Conservation (phyloP, 2,888 invertebrate species). For the Gymnocheta viridis region DNA sequence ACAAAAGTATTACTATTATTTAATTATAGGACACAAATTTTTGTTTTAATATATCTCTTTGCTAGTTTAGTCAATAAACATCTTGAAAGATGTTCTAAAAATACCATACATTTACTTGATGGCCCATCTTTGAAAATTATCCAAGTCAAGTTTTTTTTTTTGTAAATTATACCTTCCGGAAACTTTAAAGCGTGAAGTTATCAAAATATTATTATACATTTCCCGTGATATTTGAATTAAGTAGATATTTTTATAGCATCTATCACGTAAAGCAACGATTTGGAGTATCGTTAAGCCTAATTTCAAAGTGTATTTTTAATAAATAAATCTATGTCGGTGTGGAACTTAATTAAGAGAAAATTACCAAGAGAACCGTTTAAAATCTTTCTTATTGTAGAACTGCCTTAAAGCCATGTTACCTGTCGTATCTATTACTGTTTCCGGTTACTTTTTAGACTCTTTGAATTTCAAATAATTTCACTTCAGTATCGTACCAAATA, state of each 20-base stretch:
- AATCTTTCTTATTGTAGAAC: neutral
- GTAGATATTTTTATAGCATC: too few species aligned
- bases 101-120: neutral
- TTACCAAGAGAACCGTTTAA: neutral
- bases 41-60: neutral
- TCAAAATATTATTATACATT: neutral
- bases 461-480: conserved; percentile 99
- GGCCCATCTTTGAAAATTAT: neutral
- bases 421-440: conserved; percentile 16
- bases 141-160: neutral
- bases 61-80: neutral
- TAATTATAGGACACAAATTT: neutral
- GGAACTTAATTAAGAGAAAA: neutral
- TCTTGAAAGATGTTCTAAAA: neutral
- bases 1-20: neutral
- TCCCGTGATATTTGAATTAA: neutral
- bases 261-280: neutral
- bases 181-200: neutral
- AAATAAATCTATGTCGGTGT: neutral
- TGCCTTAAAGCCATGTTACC: neutral
- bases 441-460: conserved; percentile 86
- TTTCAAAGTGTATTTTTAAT: neutral
- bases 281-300: conserved; percentile 2
- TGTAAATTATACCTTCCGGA: neutral
- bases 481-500: conserved; percentile 99